These are phyloP conservation scores for Phyllostomus hastatus DNA, from an alignment of 2,113 vertebrate species.

Conservation along the genomic window DNA sequence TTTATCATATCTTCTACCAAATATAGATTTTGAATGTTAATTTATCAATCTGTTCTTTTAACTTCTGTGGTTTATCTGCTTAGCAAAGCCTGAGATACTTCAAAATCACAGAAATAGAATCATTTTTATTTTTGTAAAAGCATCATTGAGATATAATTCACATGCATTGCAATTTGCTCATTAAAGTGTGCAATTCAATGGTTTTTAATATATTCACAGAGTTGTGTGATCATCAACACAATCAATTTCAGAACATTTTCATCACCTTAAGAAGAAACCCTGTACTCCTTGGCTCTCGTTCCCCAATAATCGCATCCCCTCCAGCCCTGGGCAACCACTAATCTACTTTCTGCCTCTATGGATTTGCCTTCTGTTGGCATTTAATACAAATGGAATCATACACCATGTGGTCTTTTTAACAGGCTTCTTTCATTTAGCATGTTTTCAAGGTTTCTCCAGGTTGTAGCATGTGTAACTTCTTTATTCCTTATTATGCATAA, in stretches of 20 bases:
- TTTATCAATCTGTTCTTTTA: slow-evolving; percentile 73
- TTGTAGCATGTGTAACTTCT: not conserved
- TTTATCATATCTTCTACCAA: slow-evolving; percentile 55
- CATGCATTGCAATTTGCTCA: not conserved
- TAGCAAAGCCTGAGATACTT: slow-evolving; percentile 49
- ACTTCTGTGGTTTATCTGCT: slow-evolving; percentile 55
- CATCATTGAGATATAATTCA: slow-evolving; percentile 41
- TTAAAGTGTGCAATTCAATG: not conserved
- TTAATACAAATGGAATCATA: not conserved
- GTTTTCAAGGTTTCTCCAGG: not conserved
- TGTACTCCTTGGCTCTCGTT: not conserved
- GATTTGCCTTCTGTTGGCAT: not conserved
- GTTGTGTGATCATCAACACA: not conserved
- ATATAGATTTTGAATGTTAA: slow-evolving; percentile 66
- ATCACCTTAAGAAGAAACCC: not conserved
- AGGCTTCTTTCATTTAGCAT: not conserved
- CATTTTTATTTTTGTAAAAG: slow-evolving; percentile 48
- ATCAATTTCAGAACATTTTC: not conserved
- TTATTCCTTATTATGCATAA: not conserved
- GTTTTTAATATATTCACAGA: not conserved
- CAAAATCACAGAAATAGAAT: slow-evolving; percentile 47
- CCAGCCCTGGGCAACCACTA: not conserved
- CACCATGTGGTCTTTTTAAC: not conserved
- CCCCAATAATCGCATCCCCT: not conserved
- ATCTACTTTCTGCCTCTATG: not conserved